Percentiles rank a stretch among this genome's conserved stretches.
These are phyloP conservation scores for Pterostichus madidus DNA, from an alignment of 2,888 invertebrate species.

Conservation along the genomic window DNA sequence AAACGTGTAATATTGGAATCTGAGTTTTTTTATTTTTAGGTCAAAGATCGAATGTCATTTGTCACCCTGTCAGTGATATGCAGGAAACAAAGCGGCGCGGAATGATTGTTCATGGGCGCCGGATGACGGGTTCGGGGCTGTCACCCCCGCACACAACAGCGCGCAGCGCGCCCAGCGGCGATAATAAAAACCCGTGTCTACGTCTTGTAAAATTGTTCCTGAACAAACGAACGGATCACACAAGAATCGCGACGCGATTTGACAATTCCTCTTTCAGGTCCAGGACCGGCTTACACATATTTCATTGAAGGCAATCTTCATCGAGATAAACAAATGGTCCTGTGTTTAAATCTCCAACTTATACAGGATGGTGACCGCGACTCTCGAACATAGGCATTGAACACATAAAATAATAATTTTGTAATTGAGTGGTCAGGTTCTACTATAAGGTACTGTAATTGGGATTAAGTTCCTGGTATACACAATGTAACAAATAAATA, in stretches of 20 bases:
- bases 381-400: too few relatives aligned
- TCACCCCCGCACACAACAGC: neutral
- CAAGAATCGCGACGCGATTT: neutral
- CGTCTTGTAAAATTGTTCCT: slow-evolving; percentile 50
- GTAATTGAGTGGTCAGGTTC: too few relatives aligned
- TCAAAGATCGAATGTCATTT: slow-evolving; percentile 59
- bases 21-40: slow-evolving; percentile 53
- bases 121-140: neutral
- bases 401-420: too few relatives aligned
- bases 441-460: too few relatives aligned
- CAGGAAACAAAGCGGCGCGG: slow-evolving; percentile 32
- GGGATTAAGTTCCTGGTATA: too few relatives aligned
- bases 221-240: slow-evolving; percentile 51
- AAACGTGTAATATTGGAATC: slow-evolving; percentile 24
- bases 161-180: slow-evolving; percentile 1
- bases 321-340: too few relatives aligned
- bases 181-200: slow-evolving; percentile 56
- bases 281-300: neutral
- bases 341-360: too few relatives aligned
- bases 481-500: too few relatives aligned
- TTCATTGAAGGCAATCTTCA: too few relatives aligned
- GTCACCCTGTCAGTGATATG: slow-evolving; percentile 56
- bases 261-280: neutral
- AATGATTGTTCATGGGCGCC: slow-evolving; percentile 38
- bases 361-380: too few relatives aligned